Percentiles rank a stretch among this genome's conserved stretches.
Evolutionary conservation across 2,888 invertebrate genomes (phyloP).

Genomic region (Sycophila texana): DNA sequence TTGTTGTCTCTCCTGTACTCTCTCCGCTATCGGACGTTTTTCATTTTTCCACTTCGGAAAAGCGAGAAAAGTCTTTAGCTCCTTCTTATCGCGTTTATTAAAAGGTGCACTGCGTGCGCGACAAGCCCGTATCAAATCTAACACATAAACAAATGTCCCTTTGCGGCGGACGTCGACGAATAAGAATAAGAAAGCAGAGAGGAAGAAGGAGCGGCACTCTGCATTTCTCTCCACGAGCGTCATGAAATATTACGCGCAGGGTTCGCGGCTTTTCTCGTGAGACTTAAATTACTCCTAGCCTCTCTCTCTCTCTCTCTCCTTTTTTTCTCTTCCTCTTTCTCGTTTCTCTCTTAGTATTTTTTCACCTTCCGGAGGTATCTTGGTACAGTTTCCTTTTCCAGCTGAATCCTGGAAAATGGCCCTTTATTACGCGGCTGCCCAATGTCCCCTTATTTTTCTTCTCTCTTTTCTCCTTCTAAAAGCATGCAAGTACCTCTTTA

Average conservation of each 20-base stretch:
- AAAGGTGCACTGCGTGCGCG: constrained; percentile 39
- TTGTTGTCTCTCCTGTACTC: too few species aligned
- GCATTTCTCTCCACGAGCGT: constrained; percentile 53
- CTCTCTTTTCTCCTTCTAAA: not conserved
- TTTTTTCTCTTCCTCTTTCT: not conserved
- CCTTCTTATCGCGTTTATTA: constrained; percentile 55
- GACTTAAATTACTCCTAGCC: constrained; percentile 57
- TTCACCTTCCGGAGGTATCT: constrained; percentile 38
- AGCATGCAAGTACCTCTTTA: not conserved
- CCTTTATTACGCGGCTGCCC: constrained; percentile 20
- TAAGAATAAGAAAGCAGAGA: not conserved
- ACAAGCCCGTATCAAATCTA: constrained; percentile 60
- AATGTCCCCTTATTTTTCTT: not conserved
- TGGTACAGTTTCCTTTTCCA: constrained; percentile 4
- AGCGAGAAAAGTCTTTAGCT: not conserved
- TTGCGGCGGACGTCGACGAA: constrained; percentile 22
- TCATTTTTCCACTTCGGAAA: not conserved
- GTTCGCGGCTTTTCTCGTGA: constrained; percentile 31
- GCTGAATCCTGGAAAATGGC: constrained; percentile 32
- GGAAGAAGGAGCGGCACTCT: not conserved
- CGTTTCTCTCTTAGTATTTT: not conserved
- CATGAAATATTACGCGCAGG: constrained; percentile 60
- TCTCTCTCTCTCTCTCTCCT: not conserved
- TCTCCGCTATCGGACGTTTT: too few species aligned
- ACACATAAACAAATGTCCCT: constrained; percentile 62